Evolutionary conservation across 1,140 invertebrate species (phyloP), one percentile per base, ranked within the genome.

Genomic region (Penaeus vannamei): DNA sequence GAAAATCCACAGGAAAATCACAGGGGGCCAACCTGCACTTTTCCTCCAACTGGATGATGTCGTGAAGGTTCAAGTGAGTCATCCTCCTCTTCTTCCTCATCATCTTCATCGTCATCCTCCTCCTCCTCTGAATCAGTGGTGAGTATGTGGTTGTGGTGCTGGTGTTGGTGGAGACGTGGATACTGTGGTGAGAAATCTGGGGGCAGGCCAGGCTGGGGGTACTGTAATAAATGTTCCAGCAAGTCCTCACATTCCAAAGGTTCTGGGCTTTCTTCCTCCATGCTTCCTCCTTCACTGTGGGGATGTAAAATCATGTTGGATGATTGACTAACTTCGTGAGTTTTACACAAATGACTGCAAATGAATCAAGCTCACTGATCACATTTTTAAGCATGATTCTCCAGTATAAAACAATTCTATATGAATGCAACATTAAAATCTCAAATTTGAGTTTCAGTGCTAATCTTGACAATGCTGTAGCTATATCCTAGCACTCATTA

Each of bases 241-340:
- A 89, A 72, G 36, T 89, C 87, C 64, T 89, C 87, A 32, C 87
- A 89, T 23, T 89, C 87, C 22, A 89, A 61, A 32, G 87, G 82
- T 64, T 89, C 87, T 12, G 87, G 87, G 32, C 87, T 89, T 69
- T 89, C 87, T 64, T 89, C 87, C 59, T 89, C 87, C 87, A 89
- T 89, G 42, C 87, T 89, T 19, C 87, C 87, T 26, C 87, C 87
- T 84, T 89, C 87, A 85, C 87, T 89, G 61, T n/a, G 82, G 69
- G 22, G 53, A 53, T 8, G 17, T 53, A 53, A 53, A 53, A 53
- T 53, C 53, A 53, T 53, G 53, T 53, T 0, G 14, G 53, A 53
- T 10, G 1, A 53, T 17, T 53, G 53, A 14, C 5, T 14, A 53
- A 14, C 53, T 12, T 53, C 14, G 53, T 17, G 2, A 1, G 10